These are phyloP conservation scores for Phytoseiulus persimilis DNA, from an alignment of 2,888 invertebrate species.

Conservation along the genomic window DNA sequence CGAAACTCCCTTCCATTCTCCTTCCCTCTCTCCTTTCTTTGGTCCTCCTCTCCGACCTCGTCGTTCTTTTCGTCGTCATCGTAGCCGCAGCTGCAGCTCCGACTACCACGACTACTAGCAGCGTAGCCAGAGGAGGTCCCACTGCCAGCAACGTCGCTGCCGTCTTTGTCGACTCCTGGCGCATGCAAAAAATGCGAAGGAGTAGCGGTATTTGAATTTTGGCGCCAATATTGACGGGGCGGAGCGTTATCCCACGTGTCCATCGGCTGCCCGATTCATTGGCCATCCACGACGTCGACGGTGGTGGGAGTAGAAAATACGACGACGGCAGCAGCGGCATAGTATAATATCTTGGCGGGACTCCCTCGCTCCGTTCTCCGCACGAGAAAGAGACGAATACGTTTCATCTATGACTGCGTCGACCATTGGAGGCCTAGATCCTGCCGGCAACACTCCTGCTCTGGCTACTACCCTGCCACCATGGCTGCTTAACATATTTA, in stretches of 20 bases:
- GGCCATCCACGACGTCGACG: slow-evolving; percentile 23
- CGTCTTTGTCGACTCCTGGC: slow-evolving; percentile 47
- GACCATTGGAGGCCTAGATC: not conserved
- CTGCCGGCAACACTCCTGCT: not conserved
- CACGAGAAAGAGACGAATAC: slow-evolving; percentile 26
- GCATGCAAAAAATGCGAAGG: slow-evolving; percentile 36
- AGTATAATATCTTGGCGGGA: not conserved
- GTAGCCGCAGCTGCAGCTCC: not conserved
- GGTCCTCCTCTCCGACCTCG: not conserved
- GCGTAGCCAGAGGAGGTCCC: not conserved
- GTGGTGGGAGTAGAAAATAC: slow-evolving; percentile 15
- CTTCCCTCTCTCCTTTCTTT: not conserved
- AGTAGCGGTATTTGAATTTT: slow-evolving; percentile 32
- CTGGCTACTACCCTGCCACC: not conserved
- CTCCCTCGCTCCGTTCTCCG: not conserved
- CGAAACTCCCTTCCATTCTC: not conserved
- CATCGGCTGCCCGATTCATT: slow-evolving; percentile 17
- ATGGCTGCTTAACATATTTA: slow-evolving; percentile 39
- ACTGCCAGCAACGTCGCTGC: slow-evolving; percentile 42
- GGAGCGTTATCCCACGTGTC: slow-evolving; percentile 34
- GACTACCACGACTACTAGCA: not conserved
- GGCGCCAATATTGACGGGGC: slow-evolving; percentile 39
- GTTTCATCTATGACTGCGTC: slow-evolving; percentile 37
- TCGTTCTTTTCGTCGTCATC: not conserved
- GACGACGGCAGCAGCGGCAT: not conserved